Evolutionary conservation across 1,140 invertebrate species (phyloP), one percentile per base, ranked within the genome.

Genomic region (Anadara kagoshimensis): DNA sequence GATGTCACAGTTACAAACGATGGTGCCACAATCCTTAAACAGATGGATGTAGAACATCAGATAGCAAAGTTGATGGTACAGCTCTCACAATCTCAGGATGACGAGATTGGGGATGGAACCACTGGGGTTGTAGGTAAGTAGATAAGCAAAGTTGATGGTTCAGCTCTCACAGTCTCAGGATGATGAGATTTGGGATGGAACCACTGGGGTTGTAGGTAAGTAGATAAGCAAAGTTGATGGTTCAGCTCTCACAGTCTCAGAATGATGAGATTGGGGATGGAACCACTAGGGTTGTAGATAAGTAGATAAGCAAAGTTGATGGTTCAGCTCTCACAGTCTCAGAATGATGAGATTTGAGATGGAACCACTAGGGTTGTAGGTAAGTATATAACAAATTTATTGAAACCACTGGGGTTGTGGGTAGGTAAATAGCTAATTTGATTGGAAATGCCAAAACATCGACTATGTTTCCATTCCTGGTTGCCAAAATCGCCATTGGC

Each of bases 31-130:
- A 99, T 99, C 81, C 91, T 99, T 66, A 97, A 99, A 88, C 92
- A 96, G 87, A 99, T 99, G 98, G 98, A 99, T 91, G 96, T 99
- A 16, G 97, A 99, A 22, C 97, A 99, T 90, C 88, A 99, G 91
- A 97, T 99, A 84, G 98, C 97, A 36, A 99, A 99, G 86, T 90
- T 99, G 5, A 95, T 99, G 93, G 98, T 99, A 18, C 96, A 99
- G 86, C 90, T 99, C 54, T 97, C 97, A 16, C 97, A 99, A 88
- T 99, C 97, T 69, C 98, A 99, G 89, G 98, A 99, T 90, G 97
- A 99, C 91, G 98, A 99, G 91, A 99, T 99, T 86, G 98, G 98
- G 26, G 98, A 99, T 92, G 98, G 98, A 51, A 99, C 98, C 16
- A 99, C 98, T 66, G 98, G 98, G 29, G 98, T 99, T 84, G 98